Evolutionary conservation across 2,113 vertebrate genomes (phyloP).

Genomic region (Aphyosemion australe): DNA sequence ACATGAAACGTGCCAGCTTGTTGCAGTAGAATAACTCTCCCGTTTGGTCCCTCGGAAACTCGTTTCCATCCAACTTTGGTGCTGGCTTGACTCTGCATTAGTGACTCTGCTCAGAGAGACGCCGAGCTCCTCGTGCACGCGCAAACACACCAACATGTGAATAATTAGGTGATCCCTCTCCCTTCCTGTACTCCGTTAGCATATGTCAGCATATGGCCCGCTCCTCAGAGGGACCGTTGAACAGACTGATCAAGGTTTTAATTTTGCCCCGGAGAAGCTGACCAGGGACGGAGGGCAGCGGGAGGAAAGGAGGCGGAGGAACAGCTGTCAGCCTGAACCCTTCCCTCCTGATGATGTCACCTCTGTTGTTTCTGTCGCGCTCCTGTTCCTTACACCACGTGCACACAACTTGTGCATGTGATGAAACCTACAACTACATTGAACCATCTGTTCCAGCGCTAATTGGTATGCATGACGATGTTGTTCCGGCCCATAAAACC

Average conservation of each 20-base stretch:
- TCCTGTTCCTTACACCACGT: conserved; percentile 9
- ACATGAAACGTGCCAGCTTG: conserved; percentile 7
- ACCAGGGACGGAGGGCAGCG: conserved; percentile 35
- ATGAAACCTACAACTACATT: conserved; percentile 51
- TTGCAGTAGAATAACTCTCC: conserved; percentile 8
- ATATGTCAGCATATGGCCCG: conserved; percentile 68
- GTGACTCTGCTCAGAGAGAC: conserved; percentile 8
- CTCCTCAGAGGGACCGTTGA: conserved; percentile 55
- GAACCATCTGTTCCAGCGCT: conserved; percentile 76
- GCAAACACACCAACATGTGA: conserved; percentile 30
- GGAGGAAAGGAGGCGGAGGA: neutral
- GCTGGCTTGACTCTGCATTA: conserved; percentile 27
- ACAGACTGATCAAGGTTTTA: conserved; percentile 62
- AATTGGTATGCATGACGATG: conserved; percentile 75
- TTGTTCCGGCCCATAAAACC: conserved; percentile 76
- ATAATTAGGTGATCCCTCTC: conserved; percentile 41
- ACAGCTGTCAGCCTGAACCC: conserved; percentile 44
- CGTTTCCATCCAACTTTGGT: conserved; percentile 29
- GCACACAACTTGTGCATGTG: conserved; percentile 16
- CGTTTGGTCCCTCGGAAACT: conserved; percentile 10
- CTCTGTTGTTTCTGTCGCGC: conserved; percentile 25
- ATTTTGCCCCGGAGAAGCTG: conserved; percentile 47
- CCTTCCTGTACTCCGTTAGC: conserved; percentile 36
- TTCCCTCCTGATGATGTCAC: conserved; percentile 28
- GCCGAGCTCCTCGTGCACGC: conserved; percentile 13